phyloP scores from a whole-genome alignment of 1,140 invertebrate genomes.

The Lasioglossum albipes region DNA sequence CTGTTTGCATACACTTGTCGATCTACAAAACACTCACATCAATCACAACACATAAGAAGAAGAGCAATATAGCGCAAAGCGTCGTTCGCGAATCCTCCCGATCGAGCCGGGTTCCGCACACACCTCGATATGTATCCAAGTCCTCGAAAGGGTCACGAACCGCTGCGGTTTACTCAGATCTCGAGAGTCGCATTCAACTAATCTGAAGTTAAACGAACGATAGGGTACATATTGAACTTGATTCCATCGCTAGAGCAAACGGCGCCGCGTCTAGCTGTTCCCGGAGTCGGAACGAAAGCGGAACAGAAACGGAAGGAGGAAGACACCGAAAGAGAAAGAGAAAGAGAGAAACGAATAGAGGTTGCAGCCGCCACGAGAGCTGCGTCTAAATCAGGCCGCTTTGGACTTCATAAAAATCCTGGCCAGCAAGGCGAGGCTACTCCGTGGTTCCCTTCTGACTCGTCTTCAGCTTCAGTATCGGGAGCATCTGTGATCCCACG shows the following conservation, averaged over 20 bases:
- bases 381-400: conserved; percentile 60
- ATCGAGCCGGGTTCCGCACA: too few relatives aligned
- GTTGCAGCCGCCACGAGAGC: conserved; percentile 17
- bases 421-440: conserved; percentile 1
- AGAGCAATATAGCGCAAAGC: too few relatives aligned
- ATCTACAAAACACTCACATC: too few relatives aligned
- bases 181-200: too few relatives aligned
- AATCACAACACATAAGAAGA: too few relatives aligned
- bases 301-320: too few relatives aligned
- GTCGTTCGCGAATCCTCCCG: too few relatives aligned
- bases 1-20: too few relatives aligned
- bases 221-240: neutral
- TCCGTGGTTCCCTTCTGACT: neutral
- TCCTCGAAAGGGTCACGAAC: too few relatives aligned
- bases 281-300: conserved; percentile 15
- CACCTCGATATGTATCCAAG: too few relatives aligned
- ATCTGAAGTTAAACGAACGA: neutral
- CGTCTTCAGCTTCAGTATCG: neutral
- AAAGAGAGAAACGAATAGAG: neutral
- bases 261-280: neutral
- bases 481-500: conserved; percentile 53
- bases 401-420: conserved; percentile 52
- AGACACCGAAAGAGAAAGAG: too few relatives aligned
- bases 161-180: too few relatives aligned
- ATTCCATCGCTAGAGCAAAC: neutral